Conservation (phyloP, 2,888 invertebrate genomes). For the Girardia tigrina region DNA sequence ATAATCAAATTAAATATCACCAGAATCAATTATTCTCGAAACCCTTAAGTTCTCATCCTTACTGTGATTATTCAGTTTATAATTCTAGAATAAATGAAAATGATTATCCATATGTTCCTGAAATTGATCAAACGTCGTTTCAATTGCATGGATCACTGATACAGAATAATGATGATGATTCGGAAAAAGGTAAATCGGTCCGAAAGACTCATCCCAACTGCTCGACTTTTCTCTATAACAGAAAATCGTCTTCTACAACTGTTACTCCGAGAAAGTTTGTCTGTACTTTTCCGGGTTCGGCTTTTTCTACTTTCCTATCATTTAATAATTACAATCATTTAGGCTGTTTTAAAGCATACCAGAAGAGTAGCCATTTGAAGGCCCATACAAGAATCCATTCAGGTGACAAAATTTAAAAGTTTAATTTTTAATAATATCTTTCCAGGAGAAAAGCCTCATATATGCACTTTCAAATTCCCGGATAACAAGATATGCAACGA, state of each 20-base stretch:
- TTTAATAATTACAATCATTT: neutral
- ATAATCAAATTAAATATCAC: neutral
- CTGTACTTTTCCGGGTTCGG: neutral
- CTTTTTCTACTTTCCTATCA: neutral
- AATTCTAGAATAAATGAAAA: too few species aligned
- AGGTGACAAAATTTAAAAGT: too few species aligned
- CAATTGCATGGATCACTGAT: neutral
- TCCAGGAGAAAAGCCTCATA: neutral
- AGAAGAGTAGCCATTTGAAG: constrained; percentile 2
- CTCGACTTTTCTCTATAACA: neutral
- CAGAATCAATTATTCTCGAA: too few species aligned
- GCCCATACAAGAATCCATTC: neutral
- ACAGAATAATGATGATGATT: neutral
- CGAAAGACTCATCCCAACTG: neutral
- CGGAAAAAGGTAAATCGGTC: neutral
- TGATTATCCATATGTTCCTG: neutral
- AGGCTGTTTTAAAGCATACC: neutral
- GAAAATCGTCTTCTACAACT: neutral
- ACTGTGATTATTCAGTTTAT: too few species aligned
- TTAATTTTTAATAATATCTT: too few species aligned
- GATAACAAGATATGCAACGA: neutral
- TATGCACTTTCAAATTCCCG: neutral
- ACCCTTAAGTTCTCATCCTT: too few species aligned
- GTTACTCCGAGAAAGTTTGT: neutral
- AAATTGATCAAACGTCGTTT: neutral